Evolutionary conservation across 1,140 invertebrate species (phyloP).

Genomic region (Temnothorax longispinosus): DNA sequence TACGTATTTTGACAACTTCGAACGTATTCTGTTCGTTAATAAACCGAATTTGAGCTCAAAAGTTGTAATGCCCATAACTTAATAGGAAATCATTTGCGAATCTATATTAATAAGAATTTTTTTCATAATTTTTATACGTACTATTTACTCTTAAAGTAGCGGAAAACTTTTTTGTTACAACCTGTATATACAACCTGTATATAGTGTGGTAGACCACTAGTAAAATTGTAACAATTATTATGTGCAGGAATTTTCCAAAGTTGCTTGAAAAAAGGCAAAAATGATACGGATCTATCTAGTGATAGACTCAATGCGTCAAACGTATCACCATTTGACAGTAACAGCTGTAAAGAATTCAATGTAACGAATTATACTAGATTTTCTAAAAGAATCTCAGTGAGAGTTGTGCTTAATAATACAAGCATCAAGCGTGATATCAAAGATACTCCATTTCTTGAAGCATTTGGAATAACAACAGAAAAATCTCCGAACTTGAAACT

Average conservation of each 20-base stretch:
- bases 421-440: conserved; percentile 62
- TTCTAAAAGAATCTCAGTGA: conserved; percentile 73
- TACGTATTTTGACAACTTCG: too few species aligned
- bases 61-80: too few species aligned
- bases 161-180: too few species aligned
- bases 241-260: conserved; percentile 69
- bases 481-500: conserved; percentile 38
- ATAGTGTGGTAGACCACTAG: neutral
- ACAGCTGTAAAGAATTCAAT: conserved; percentile 18
- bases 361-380: conserved; percentile 48
- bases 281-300: conserved; percentile 55
- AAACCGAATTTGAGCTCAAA: too few species aligned
- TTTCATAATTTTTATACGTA: too few species aligned
- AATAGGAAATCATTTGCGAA: too few species aligned
- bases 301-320: conserved; percentile 27
- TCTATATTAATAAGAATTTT: too few species aligned
- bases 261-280: conserved; percentile 64
- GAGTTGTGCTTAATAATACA: conserved; percentile 77
- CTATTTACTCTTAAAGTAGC: too few species aligned
- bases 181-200: neutral
- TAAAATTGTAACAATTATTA: conserved; percentile 12
- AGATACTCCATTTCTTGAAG: conserved; percentile 76
- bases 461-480: conserved; percentile 74
- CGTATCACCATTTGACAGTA: neutral
- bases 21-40: too few species aligned